Evolutionary conservation across 2,888 invertebrate genomes (phyloP), one percentile per base, ranked within the genome.

Genomic region (Micropterix aruncella): DNA sequence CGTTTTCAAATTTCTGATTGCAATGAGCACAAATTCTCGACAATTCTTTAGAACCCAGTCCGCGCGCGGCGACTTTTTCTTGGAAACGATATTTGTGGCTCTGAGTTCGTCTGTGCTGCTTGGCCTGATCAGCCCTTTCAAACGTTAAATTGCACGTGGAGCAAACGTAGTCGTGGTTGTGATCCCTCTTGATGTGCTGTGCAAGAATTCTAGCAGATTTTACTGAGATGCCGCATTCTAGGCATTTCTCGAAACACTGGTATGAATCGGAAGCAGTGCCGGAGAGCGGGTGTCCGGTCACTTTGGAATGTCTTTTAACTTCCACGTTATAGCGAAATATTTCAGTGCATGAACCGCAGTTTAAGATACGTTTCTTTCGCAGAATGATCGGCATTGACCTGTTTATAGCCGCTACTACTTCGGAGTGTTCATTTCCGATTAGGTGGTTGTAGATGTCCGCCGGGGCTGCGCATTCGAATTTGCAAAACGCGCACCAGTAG

Each of bases 321-420:
- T 88, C 83, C 7, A 83, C 68, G 50, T 89, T 90, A 55, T 81
- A 83, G 14, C 79, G 73, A 57, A 91, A 92, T 36, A 72, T 66
- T 54, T 75, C 67, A 7, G 60, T 58, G 58, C 92, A 93, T 16
- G 74, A 74, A 1, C 62, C 62, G 58, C 92, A 92, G 47, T 66
- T 62, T 3, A 84, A 59, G 0, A 72, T 66, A 2, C 72, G 68
- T 47, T 79, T 77, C 55, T 81, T 81, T 49, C 80, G 73, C 46
- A 89, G 82, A 19, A 82, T 75, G 41, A 88, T 81, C 2, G 89
- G 88, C 56, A 88, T 83, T 0, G 87, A 87, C 53, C 83, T 73
- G 57, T 87, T 87, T 49, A 89, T 80, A 14, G 80, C 81, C 2
- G 80, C 70, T 0, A 85, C 74, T 0, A 85, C 80, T 58, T 87